These are phyloP conservation scores for Morone saxatilis DNA, from an alignment of 2,113 vertebrate genomes.

Conservation along the genomic window DNA sequence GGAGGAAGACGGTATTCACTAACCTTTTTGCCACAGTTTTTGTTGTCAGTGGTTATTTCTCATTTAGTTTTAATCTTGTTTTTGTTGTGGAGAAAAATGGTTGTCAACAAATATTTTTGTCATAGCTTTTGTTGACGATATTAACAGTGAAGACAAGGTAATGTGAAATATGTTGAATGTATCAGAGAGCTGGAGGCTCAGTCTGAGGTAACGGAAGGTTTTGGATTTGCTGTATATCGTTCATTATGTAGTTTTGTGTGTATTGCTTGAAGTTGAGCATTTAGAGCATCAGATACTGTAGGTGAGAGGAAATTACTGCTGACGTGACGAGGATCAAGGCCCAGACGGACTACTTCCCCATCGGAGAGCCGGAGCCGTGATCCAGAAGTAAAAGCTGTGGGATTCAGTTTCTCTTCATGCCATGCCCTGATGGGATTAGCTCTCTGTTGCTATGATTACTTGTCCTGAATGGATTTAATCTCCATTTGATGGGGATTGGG, in stretches of 20 bases:
- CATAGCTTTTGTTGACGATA: too few relatives aligned
- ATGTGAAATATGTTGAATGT: too few relatives aligned
- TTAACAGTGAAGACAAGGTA: too few relatives aligned
- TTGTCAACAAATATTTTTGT: too few relatives aligned
- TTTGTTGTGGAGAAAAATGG: too few relatives aligned
- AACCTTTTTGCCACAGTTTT: too few relatives aligned
- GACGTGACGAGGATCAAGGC: background rate
- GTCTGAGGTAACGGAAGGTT: background rate
- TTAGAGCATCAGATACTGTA: background rate
- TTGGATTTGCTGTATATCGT: background rate
- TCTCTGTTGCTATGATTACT: constrained; percentile 61
- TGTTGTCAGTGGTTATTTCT: too few relatives aligned
- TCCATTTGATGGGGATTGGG: constrained; percentile 51
- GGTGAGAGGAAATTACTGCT: background rate
- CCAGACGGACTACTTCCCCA: constrained; percentile 4
- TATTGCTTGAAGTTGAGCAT: background rate
- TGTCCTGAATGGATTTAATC: constrained; percentile 69
- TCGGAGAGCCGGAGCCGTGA: constrained; percentile 26
- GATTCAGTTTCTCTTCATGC: constrained; percentile 33
- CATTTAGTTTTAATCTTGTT: too few relatives aligned
- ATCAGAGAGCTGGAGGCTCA: too few relatives aligned
- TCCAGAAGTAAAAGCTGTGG: constrained; percentile 17
- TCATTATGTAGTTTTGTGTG: background rate
- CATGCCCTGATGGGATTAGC: constrained; percentile 64
- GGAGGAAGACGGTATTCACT: too few relatives aligned